A percentile compares a stretch with the other conserved stretches of the same genome.
Evolutionary conservation across 1,140 invertebrate species (phyloP).

Genomic region (Oryctes rhinoceros): DNA sequence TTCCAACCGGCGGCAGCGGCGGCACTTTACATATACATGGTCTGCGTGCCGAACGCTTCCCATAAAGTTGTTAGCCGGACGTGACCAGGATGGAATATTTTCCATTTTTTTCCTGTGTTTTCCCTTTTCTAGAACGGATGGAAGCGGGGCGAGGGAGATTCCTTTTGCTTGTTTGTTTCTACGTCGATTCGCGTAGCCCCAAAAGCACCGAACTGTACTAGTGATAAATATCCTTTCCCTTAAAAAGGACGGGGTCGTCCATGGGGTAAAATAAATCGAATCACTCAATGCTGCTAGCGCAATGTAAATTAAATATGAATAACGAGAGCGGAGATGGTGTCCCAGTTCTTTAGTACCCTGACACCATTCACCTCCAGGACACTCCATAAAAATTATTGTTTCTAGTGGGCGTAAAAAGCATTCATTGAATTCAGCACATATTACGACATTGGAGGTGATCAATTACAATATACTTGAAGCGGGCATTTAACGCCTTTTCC

Average conservation of each 20-base stretch:
- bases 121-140: background rate
- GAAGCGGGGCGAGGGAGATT: background rate
- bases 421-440: too few species aligned
- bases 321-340: background rate
- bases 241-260: background rate
- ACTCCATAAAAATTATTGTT: too few species aligned
- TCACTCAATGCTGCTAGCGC: background rate
- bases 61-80: constrained; percentile 36
- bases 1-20: constrained; percentile 1
- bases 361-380: too few species aligned
- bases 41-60: constrained; percentile 26
- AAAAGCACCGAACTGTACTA: background rate
- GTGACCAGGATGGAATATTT: constrained; percentile 31
- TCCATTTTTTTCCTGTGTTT: background rate
- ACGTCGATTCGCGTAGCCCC: background rate
- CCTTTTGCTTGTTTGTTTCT: background rate
- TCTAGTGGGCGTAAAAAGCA: too few species aligned
- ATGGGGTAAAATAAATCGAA: background rate
- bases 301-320: constrained; percentile 10
- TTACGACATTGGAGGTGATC: too few species aligned
- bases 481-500: too few species aligned
- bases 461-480: too few species aligned
- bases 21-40: constrained; percentile 33
- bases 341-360: too few species aligned
- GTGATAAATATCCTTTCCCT: constrained; percentile 9